Percentiles rank a stretch among this genome's conserved stretches.
Evolutionary conservation across 2,113 vertebrate genomes (phyloP).

Genomic region (Tychaedon coryphoeus): DNA sequence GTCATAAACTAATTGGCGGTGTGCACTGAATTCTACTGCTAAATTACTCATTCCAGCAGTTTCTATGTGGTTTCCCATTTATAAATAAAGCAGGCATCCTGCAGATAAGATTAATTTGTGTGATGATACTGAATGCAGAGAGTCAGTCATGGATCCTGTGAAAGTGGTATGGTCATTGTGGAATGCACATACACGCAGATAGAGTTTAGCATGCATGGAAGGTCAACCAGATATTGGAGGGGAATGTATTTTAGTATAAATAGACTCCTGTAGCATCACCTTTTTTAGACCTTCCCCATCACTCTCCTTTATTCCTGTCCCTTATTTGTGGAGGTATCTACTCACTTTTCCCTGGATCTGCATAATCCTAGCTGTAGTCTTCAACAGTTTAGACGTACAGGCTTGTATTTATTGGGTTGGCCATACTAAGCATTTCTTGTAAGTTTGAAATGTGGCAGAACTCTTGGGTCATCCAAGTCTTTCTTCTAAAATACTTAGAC

Average conservation of each 20-base stretch:
- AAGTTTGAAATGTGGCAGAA: background rate
- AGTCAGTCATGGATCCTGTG: background rate
- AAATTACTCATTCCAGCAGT: background rate
- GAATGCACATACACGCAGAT: background rate
- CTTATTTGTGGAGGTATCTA: background rate
- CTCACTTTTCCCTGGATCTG: background rate
- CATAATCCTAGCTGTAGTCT: background rate
- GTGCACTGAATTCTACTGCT: background rate
- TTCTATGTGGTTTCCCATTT: background rate
- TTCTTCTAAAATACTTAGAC: background rate
- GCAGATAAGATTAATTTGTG: background rate
- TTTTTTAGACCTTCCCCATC: background rate
- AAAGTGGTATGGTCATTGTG: background rate
- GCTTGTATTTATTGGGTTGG: background rate
- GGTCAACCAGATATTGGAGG: background rate
- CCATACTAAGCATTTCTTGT: background rate
- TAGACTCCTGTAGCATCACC: background rate
- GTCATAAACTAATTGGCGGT: background rate
- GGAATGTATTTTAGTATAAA: background rate
- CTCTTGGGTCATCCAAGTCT: background rate
- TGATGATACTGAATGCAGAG: background rate
- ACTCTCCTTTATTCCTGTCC: background rate
- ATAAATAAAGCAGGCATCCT: background rate
- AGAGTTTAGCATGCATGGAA: background rate
- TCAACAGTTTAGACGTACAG: background rate